Evolutionary conservation across 2,113 vertebrate genomes (phyloP), one percentile per base, ranked within the genome.

Genomic region (Machaerirhynchus nigripectus): DNA sequence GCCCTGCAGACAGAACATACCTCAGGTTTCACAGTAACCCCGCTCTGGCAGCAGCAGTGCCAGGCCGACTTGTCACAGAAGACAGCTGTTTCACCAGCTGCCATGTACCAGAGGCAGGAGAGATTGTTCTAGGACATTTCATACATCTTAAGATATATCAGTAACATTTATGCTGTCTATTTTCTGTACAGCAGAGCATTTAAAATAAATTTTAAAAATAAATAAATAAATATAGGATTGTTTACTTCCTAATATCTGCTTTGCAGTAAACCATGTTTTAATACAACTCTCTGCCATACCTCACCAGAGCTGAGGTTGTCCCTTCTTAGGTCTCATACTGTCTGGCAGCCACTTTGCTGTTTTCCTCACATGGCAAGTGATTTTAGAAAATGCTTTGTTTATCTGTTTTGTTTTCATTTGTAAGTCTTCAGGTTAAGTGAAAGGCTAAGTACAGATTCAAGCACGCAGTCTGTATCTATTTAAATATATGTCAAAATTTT

Each of bases 371-470:
- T 20, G 70, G 55, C 65, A 90, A 81, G 39, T 52, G 4, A 82
- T 47, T 88, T 84, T 42, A 71, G 49, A 13, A 47, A 75, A 67
- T 31, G 83, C 31, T 68, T 64, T 89, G 68, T 64, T 96, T 79
- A 86, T 92, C 78, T 88, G 37, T 68, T 90, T 90, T 84, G 76
- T 67, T 90, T 67, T 68, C 31, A n/a, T 82, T 90, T 31, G 1
- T 40, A 88, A 88, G 68, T 90, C 82, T 83, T 52, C 75, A 55
- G 87, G 87, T 92, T 96, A 97, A 94, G 52, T 78, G 85, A 94
- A 93, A 94, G 71, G 84, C 79, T 90, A 93, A 96, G 44, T 26
- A 90, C 26, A 89, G 76, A 94, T 68, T 77, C 35, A 70, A 92
- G 79, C 56, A 86, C 0, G 0, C 64, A 92, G 89, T 95, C 94